Base-by-base conservation (phyloP, 2,113 vertebrate species). In the Copsychus sechellarum region DNA sequence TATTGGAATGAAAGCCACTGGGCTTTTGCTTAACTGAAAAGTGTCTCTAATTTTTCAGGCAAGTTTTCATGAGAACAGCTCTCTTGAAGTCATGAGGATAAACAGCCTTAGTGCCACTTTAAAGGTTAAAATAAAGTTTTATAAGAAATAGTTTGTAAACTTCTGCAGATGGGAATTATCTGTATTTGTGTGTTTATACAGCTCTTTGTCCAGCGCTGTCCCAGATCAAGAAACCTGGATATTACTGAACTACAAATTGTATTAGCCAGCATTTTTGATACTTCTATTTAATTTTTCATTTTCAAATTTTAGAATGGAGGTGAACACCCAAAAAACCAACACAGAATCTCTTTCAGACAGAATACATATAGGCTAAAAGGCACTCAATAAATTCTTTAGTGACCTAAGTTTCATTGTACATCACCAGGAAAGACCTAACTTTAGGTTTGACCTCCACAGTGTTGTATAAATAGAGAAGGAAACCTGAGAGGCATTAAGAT, bases 401-500 rank as follows among this genome's bases (percentile, higher is more conserved):
- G 58, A 40, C 67, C 85, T 79, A 64, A 45, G 24, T 77, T 90
- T 95, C 81, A 93, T 92, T 86, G 64, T 34, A 70, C 31, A 85
- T 71, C 48, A 61, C 61, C 90, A 92, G 72, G 88, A 73, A 85
- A 97, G 95, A 94, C 91, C 84, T 74, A 76, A 80, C 96, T 97
- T 96, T 50, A 76, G 74, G 67, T 90, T 70, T 97, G 97, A 95
- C 97, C 96, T 96, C 94, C 88, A 95, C 91, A 74, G 58, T 93
- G 85, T 80, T 94, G 95, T 97, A 97, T 95, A 97, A 97, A 97
- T 97, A 97, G 95, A 97, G 93, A 88, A 96, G 96, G 96, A 97
- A 97, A 97, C 81, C 95, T 88, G 95, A 97, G 97, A 96, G 96
- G 73, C 94, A 95, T 86, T 95, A 90, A 54, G 90, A 96, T 81